Evolutionary conservation across 2,113 vertebrate species (phyloP), one percentile per base, ranked within the genome.

Genomic region (Poeciliopsis prolifica): DNA sequence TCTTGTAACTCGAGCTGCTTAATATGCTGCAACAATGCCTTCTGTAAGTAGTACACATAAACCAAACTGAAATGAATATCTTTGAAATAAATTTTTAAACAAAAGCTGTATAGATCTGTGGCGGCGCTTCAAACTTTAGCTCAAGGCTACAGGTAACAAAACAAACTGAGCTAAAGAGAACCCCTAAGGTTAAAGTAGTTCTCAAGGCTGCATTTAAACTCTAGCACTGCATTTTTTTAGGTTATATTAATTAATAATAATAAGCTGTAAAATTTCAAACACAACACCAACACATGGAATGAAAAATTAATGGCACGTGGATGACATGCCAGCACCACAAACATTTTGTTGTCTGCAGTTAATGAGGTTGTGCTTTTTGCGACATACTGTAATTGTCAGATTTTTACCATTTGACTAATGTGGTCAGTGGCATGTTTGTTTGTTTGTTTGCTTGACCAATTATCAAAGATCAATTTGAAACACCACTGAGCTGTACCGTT

Each of bases 391-490:
- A 24, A 69, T 76, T 77, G 70, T 77, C 29, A 40, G 40, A 42
- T 77, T 81, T 58, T 63, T 71, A 72, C 73, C 33, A 70, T 70
- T 79, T 74, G 75, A 70, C 17, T 79, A 42, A 86, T 82, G 80
- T 81, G 79, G 81, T 71, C 79, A 65, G 54, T 85, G 75, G 28
- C 75, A 72, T 83, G 77, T 86, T 85, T 84, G 70, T 74, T 81
- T 81, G 48, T 72, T 81, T 81, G 48, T 72, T 81, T 68, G 58
- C 61, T 78, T 75, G 69, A 77, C 73, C 83, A 86, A 78, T 89
- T 86, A 84, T 80, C 70, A 79, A 58, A 70, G 58, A 83, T 3
- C 61, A 58, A 35, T 83, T 75, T 78, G 40, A 75, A 80, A 80
- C 40, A 33, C 65, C 31, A 51, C 28, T 31, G 67, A 19, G 29